phyloP scores from a whole-genome alignment of 1,140 invertebrate species.

The Drosophila sucinea region DNA sequence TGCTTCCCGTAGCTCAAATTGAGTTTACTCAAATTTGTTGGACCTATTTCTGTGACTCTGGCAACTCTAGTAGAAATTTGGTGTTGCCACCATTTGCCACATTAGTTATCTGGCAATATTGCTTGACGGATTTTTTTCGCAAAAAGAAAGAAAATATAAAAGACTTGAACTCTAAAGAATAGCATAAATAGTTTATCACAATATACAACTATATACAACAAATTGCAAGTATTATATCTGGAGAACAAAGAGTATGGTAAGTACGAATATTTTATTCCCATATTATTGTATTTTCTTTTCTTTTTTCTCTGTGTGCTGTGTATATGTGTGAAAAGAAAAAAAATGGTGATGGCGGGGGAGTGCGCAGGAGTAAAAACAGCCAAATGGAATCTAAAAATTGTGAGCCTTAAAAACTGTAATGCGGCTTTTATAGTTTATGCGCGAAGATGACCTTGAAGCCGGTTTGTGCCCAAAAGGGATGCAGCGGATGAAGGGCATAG shows the following conservation, averaged over 20 bases:
- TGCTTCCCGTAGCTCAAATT: constrained; percentile 1
- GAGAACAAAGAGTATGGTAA: constrained; percentile 39
- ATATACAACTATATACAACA: constrained; percentile 8
- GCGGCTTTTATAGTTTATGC: constrained; percentile 6
- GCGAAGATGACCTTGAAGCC: constrained; percentile 37
- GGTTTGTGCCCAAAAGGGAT: neutral
- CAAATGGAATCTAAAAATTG: neutral
- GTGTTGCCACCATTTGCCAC: neutral
- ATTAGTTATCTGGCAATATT: constrained; percentile 3
- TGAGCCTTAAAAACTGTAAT: neutral
- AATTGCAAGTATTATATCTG: constrained; percentile 18
- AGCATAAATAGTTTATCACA: neutral
- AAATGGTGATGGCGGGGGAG: neutral
- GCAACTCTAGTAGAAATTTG: neutral
- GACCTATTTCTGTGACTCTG: neutral
- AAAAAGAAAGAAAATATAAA: constrained; percentile 28
- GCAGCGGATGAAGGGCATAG: neutral
- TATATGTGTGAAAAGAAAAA: neutral
- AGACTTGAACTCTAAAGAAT: constrained; percentile 6
- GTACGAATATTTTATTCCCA: constrained; percentile 1
- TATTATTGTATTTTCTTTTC: neutral
- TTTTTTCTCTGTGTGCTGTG: neutral
- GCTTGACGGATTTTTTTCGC: constrained; percentile 47
- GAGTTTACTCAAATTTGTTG: neutral
- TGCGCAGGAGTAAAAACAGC: neutral